Base-by-base conservation (phyloP, 2,113 vertebrate species). In the Prunella himalayana region DNA sequence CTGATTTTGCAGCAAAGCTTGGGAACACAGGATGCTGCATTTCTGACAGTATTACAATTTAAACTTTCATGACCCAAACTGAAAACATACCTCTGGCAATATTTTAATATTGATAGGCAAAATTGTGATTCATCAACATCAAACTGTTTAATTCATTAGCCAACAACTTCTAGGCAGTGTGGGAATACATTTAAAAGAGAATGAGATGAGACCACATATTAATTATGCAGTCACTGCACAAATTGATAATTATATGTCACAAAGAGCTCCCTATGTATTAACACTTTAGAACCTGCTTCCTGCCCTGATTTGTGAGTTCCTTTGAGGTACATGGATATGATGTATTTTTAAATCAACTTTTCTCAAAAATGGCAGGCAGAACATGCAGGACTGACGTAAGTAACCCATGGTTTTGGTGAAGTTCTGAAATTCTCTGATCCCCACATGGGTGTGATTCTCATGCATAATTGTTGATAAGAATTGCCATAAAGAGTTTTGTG, bases 41-140 rank as follows among this genome's bases (percentile, higher is more conserved):
- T 81, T 94, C 30, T 96, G 82, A 64, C 64, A 71, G 66, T 37
- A 28, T 66, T 64, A 37, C 33, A 45, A 15, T 75, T 93, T 53
- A 94, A 92, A 86, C 85, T 90, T 94, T 82, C 88, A 87, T 79
- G 77, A 87, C 90, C 92, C 78, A 80, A 89, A 73, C 65, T 83
- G 81, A 45, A 95, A 95, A 77, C 66, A 51, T 86, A 91, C 95
- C 93, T 92, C 90, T 94, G 92, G 94, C 88, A 60, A 37, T 95
- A 30, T 91, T 97, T 97, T 94, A 97, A 97, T 97, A 96, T 97
- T 96, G 94, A 96, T 94, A 91, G 82, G 79, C 54, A 92, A 95
- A 94, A 93, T 76, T 90, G 84, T 95, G 94, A 94, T 96, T 97
- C 90, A 94, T 79, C 88, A 91, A 92, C 94, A 95, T 92, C 86